These are phyloP conservation scores for Pseudochaenichthys georgianus DNA, from an alignment of 2,797 vertebrate species.

Conservation along the genomic window DNA sequence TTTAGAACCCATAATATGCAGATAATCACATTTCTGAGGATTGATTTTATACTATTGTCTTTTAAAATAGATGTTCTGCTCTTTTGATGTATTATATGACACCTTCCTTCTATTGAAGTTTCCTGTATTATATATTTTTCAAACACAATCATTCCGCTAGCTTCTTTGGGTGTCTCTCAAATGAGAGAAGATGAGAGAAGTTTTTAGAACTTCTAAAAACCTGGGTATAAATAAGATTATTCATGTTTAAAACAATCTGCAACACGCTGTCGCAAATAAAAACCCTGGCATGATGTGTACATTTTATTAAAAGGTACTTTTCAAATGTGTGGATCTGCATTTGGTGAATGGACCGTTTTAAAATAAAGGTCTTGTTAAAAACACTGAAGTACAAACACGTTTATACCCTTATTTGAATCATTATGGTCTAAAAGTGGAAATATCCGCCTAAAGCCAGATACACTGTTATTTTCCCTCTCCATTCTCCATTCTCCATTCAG, in stretches of 20 bases:
- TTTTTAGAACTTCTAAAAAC: neutral
- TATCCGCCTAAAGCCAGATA: too few relatives aligned
- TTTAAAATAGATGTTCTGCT: neutral
- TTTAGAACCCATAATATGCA: neutral
- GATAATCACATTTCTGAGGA: neutral
- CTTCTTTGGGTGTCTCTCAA: neutral
- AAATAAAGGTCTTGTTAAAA: slow-evolving; percentile 1
- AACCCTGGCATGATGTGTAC: neutral
- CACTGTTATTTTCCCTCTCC: too few relatives aligned
- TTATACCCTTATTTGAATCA: too few relatives aligned
- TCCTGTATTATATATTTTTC: neutral
- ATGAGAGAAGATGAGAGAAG: neutral
- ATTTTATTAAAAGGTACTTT: neutral
- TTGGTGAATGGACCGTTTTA: neutral
- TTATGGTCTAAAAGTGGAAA: too few relatives aligned
- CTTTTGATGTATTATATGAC: neutral
- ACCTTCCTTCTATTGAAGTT: neutral
- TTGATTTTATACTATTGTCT: neutral
- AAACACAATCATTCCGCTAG: neutral
- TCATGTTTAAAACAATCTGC: too few relatives aligned
- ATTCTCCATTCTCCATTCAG: too few relatives aligned
- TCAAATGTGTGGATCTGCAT: slow-evolving; percentile 1
- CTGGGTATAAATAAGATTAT: too few relatives aligned
- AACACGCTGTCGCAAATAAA: neutral
- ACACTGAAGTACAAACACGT: neutral